Base-by-base conservation (phyloP, 1,140 invertebrate genomes). In the Drepana arcuata region DNA sequence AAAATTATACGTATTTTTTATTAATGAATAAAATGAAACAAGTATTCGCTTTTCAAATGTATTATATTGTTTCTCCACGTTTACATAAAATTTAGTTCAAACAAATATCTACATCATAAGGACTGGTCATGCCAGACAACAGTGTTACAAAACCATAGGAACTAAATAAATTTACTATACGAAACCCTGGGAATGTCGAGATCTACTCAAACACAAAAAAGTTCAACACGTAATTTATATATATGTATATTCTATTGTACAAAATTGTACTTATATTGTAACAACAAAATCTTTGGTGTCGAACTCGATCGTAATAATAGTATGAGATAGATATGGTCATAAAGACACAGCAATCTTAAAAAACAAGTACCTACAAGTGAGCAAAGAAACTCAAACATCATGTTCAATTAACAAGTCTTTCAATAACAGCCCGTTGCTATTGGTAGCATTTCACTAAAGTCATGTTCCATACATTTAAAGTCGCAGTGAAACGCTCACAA, bases 121-220 rank as follows among this genome's bases (percentile, higher is more conserved):
- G n/a, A n/a, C 27, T 41, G 43, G 33, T 34, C 37, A 47, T 41
- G n/a, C n/a, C n/a, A n/a, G n/a, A n/a, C n/a, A n/a, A n/a, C n/a
- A n/a, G n/a, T n/a, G n/a, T n/a, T n/a, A n/a, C n/a, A n/a, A n/a
- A n/a, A n/a, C n/a, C n/a, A n/a, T 61, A 73, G 68, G 66, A 75
- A 75, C 71, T 64, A 67, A 58, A 54, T 11, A 54, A 53, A 62
- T 34, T 37, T 41, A 61, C 47, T 50, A 57, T 54, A 58, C 54
- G 57, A 44, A 48, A 37, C 45, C 52, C 46, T 52, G 57, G 71
- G 69, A 75, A 73, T 72, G 69, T 75, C 62, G 67, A 77, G 62
- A 71, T 68, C 54, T 29, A 14, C 27, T 26, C 10, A 3, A 26
- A 29, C 16, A 23, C 25, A 42, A 35, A 42, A 30, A 37, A 29